These are phyloP conservation scores for Eupithecia exiguata DNA, from an alignment of 2,888 invertebrate genomes.

Conservation along the genomic window DNA sequence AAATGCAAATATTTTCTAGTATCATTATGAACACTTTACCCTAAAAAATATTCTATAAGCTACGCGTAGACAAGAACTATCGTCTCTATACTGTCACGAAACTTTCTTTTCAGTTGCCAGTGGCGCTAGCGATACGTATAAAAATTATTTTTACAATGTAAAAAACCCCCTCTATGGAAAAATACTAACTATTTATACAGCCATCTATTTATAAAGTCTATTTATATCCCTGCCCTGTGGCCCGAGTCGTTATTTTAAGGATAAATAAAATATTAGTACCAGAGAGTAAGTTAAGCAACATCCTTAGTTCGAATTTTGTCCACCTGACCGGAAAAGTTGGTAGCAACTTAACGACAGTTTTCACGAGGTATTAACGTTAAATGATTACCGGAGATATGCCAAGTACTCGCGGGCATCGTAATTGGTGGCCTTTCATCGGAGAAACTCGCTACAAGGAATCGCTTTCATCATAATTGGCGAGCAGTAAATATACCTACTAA, in stretches of 20 bases:
- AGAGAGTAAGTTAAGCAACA: neutral
- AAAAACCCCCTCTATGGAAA: too few species aligned
- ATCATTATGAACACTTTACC: neutral
- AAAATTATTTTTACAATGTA: neutral
- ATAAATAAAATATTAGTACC: neutral
- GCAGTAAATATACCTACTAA: conserved; percentile 12
- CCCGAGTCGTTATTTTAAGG: too few species aligned
- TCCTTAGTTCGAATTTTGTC: neutral
- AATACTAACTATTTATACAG: too few species aligned
- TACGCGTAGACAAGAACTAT: conserved; percentile 7
- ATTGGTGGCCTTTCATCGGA: conserved; percentile 31
- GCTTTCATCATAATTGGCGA: conserved; percentile 24
- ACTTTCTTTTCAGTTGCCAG: neutral
- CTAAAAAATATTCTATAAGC: neutral
- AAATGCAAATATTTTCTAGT: conserved; percentile 2
- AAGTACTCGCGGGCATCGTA: conserved; percentile 26
- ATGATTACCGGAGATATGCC: conserved; percentile 54
- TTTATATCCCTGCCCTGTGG: too few species aligned
- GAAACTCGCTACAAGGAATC: conserved; percentile 31
- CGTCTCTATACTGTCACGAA: neutral
- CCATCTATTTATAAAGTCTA: too few species aligned
- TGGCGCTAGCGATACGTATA: neutral
- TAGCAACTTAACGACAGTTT: conserved; percentile 54
- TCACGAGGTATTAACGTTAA: conserved; percentile 67
- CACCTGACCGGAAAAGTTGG: neutral